phyloP scores from a whole-genome alignment of 2,888 invertebrate genomes.

The Pomacea canaliculata region DNA sequence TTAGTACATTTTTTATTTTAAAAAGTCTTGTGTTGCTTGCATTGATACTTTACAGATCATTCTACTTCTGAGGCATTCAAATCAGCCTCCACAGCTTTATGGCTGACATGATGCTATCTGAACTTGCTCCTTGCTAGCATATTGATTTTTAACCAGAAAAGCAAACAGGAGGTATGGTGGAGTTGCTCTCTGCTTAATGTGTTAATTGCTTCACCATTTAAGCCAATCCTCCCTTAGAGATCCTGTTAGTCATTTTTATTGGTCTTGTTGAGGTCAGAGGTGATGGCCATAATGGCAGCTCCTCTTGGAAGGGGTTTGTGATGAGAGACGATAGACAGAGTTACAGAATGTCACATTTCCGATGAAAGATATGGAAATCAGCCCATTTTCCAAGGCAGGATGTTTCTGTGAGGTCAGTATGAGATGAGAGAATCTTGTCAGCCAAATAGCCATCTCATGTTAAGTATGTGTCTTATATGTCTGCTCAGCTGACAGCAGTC shows the following conservation, averaged over 20 bases:
- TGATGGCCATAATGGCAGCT: constrained; percentile 7
- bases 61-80: no score
- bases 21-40: no score
- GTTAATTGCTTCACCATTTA: constrained; percentile 10
- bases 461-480: no score
- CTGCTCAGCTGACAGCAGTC: no score
- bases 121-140: no score
- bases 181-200: background rate
- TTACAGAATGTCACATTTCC: constrained; percentile 6
- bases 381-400: background rate
- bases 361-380: constrained; percentile 1
- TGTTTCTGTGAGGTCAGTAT: background rate
- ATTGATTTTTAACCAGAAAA: no score
- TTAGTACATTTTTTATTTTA: no score
- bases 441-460: no score
- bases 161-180: no score
- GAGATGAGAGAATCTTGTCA: background rate
- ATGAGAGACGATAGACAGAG: constrained; percentile 1
- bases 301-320: background rate
- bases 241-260: constrained; percentile 2
- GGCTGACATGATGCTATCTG: no score
- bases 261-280: constrained; percentile 11
- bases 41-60: no score
- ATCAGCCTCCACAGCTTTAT: no score
- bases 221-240: background rate